These are phyloP conservation scores for Charaxes varanes DNA, from an alignment of 1,140 invertebrate genomes.

Conservation along the genomic window DNA sequence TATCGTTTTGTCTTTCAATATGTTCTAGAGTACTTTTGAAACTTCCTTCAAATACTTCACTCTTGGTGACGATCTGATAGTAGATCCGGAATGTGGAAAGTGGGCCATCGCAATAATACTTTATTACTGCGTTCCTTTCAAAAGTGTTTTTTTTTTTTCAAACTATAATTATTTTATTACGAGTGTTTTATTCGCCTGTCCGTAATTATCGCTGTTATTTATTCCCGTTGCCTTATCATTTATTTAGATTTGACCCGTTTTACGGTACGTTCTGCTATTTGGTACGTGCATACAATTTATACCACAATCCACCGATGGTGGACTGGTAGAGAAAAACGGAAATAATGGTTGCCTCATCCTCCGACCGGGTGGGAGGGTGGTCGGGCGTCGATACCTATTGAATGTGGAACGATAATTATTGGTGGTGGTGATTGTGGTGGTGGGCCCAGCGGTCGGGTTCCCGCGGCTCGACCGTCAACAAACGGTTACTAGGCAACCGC, in stretches of 20 bases:
- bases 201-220: no score
- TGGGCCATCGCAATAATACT: no score
- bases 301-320: constrained; percentile 24
- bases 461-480: constrained; percentile 65
- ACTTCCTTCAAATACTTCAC: no score
- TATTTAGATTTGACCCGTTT: constrained; percentile 53
- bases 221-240: no score
- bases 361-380: constrained; percentile 26
- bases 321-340: constrained; percentile 45
- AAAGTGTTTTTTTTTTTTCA: no score
- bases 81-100: no score
- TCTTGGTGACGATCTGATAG: no score
- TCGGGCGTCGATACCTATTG: constrained; percentile 52
- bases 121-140: no score
- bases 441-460: constrained; percentile 50
- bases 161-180: no score
- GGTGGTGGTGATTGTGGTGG: constrained; percentile 49
- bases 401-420: constrained; percentile 69
- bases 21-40: no score
- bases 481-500: constrained; percentile 68
- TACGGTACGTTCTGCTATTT: constrained; percentile 56
- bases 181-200: no score
- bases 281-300: constrained; percentile 48
- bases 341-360: constrained; percentile 68
- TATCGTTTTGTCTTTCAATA: no score